A percentile compares a stretch with the other conserved stretches of the same genome.
These are phyloP conservation scores for Acanthosoma haemorrhoidale DNA, from an alignment of 2,888 invertebrate species.

Conservation along the genomic window DNA sequence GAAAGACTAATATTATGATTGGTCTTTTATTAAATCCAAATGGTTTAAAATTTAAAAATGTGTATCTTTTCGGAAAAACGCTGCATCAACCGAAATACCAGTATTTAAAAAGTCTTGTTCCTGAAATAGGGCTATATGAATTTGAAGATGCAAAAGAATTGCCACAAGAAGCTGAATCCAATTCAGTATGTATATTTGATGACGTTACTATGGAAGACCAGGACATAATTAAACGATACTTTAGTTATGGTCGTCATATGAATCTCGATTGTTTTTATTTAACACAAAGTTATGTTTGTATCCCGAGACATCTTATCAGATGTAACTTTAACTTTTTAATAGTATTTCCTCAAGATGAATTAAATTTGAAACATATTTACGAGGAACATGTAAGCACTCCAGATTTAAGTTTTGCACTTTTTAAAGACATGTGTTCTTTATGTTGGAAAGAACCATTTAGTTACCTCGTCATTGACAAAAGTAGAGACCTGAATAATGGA, in stretches of 20 bases:
- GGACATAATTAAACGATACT: constrained; percentile 42
- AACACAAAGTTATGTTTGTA: constrained; percentile 44
- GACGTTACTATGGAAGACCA: constrained; percentile 45
- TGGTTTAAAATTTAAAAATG: constrained; percentile 45
- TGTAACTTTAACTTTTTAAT: constrained; percentile 8
- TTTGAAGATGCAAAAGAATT: constrained; percentile 40
- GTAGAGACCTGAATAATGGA: constrained; percentile 12
- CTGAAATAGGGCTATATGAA: constrained; percentile 39
- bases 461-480: constrained; percentile 22
- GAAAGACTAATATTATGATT: constrained; percentile 45
- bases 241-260: constrained; percentile 44
- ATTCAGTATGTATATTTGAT: constrained; percentile 46
- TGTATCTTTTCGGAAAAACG: constrained; percentile 45
- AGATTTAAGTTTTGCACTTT: constrained; percentile 13
- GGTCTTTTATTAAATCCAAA: constrained; percentile 43
- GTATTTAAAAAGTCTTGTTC: too few relatives aligned
- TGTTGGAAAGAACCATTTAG: constrained; percentile 26
- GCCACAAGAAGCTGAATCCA: constrained; percentile 40
- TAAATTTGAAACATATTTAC: constrained; percentile 22
- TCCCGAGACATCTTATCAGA: constrained; percentile 22
- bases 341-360: not conserved
- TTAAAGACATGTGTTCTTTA: constrained; percentile 1
- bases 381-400: constrained; percentile 13
- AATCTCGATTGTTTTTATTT: constrained; percentile 45
- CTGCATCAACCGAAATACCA: constrained; percentile 43